These are phyloP conservation scores for Paradoxurus hermaphroditus DNA, from an alignment of 2,113 vertebrate genomes.

Conservation along the genomic window DNA sequence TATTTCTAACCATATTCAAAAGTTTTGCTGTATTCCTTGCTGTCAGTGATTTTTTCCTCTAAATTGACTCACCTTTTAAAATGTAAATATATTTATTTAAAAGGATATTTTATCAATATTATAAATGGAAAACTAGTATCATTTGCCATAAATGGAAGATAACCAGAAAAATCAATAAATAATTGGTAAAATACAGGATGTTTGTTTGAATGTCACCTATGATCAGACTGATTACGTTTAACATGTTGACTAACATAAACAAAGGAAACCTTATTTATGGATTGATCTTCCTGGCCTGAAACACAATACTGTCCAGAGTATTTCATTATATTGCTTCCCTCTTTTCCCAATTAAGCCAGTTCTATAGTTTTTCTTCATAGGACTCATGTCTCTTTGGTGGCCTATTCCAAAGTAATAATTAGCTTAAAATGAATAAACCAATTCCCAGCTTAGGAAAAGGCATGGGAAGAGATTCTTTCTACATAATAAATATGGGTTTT, in stretches of 20 bases:
- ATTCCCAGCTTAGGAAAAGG: background rate
- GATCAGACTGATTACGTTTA: background rate
- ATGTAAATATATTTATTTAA: background rate
- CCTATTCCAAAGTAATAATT: background rate
- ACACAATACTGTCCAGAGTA: background rate
- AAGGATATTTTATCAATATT: background rate
- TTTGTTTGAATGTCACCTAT: background rate
- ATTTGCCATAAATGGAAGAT: background rate
- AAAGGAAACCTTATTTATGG: background rate
- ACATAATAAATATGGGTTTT: slow-evolving; percentile 11
- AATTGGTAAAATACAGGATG: slow-evolving; percentile 11
- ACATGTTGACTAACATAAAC: background rate
- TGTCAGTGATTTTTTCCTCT: background rate
- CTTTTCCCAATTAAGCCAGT: background rate
- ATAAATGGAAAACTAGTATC: slow-evolving; percentile 22
- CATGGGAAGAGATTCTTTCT: background rate
- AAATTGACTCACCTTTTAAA: slow-evolving; percentile 1
- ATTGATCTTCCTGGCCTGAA: background rate
- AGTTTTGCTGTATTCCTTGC: background rate
- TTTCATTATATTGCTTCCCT: background rate
- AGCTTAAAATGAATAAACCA: slow-evolving; percentile 7
- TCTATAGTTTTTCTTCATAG: slow-evolving; percentile 7
- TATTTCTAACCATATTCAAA: background rate
- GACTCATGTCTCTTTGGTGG: slow-evolving; percentile 6
- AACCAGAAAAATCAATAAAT: slow-evolving; percentile 43